Base-by-base conservation (phyloP, 2,888 invertebrate species). In the Copidosoma aretas region DNA sequence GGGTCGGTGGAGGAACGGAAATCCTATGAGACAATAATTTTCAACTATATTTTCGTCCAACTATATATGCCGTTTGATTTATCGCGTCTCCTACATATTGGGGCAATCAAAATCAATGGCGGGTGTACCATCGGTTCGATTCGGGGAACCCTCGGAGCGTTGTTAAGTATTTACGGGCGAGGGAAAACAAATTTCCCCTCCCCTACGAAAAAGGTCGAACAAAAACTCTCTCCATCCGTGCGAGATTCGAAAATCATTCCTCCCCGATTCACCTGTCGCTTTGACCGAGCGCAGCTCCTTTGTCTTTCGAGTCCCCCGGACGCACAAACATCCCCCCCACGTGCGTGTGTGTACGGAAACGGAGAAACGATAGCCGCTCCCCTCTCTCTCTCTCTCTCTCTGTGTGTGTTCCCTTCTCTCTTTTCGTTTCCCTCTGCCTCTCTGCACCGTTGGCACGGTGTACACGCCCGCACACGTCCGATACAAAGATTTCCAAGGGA, bases 191-290 rank as follows among this genome's bases (percentile, higher is more conserved):
- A 14, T 17, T 17, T 46, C 43, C 43, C 43, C 43, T 12, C 43
- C 3, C 43, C 43, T 46, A 14, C 32, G 32, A 32, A 3, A 32
- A 32, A 32, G n/a, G n/a, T n/a, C n/a, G n/a, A n/a, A n/a, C n/a
- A n/a, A n/a, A n/a, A 8, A 10, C 41, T 41, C 41, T 41, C 41
- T 46, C 43, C 17, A 43, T 4, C 51, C 19, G 21, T 12, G 12
- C 22, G 8, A 41, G 57, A 60, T 61, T 57, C 57, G 10, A 41
- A 61, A 59, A 52, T 51, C 67, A 52, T 67, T 52, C 46, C 53
- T 60, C 53, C 60, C 41, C 52, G 25, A 57, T 51, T 64, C 64
- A 57, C 51, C 58, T 54, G 67, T 56, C 64, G 64, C 51, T 60
- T 60, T 46, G 54, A 51, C 51, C 63, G 22, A 59, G 52, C 22